A percentile compares a stretch with the other conserved stretches of the same genome.
Conservation (phyloP, 64 coral and sea anemone species). For the Dendrophyllia cribrosa region DNA sequence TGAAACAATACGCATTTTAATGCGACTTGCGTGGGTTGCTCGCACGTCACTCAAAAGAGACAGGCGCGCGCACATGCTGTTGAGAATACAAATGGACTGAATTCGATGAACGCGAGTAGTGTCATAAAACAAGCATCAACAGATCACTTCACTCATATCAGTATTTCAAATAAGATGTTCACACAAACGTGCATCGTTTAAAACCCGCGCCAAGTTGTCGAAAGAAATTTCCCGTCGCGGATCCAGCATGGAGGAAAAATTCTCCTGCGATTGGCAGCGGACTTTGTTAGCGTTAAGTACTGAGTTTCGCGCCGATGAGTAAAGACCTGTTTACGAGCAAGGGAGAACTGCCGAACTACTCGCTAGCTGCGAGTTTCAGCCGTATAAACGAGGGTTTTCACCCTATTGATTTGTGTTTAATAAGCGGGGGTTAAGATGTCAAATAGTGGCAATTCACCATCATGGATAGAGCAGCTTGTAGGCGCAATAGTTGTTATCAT, state of each 20-base stretch:
- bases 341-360: neutral
- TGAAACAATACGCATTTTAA: conserved; percentile 43
- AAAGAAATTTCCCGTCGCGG: neutral
- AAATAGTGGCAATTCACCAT: neutral
- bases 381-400: neutral
- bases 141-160: neutral
- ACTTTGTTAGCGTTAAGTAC: neutral
- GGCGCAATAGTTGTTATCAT: conserved; percentile 68
- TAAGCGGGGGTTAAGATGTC: conserved; percentile 6
- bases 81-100: conserved; percentile 2
- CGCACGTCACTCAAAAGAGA: conserved; percentile 16
- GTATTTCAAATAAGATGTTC: conserved; percentile 32
- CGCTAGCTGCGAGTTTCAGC: conserved; percentile 19
- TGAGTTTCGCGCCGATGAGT: neutral
- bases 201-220: neutral
- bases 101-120: neutral
- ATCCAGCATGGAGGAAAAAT: neutral
- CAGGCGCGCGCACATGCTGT: conserved; percentile 13
- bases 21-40: conserved; percentile 6
- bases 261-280: neutral
- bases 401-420: neutral
- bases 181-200: neutral
- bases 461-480: conserved; percentile 77
- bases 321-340: neutral
- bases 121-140: conserved; percentile 3